Evolutionary conservation across 2,797 vertebrate genomes (phyloP).

Genomic region (Pseudocheirus occidentalis): DNA sequence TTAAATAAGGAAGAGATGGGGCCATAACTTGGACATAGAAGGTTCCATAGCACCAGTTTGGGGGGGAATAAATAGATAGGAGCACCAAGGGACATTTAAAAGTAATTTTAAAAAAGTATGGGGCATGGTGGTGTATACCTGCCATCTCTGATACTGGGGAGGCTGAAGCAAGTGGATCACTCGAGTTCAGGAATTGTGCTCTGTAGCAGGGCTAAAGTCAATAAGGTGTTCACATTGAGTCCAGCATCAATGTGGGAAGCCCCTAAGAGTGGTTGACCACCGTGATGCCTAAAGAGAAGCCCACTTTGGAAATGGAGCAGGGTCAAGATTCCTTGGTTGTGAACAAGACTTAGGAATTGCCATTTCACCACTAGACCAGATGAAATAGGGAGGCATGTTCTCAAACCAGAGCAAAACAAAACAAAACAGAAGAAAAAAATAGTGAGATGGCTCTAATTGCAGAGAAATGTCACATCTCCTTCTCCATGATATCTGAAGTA

Average conservation of each 20-base stretch:
- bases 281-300: background rate
- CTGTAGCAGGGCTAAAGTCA: background rate
- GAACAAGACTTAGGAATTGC: background rate
- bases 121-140: background rate
- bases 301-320: background rate
- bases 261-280: background rate
- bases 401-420: background rate
- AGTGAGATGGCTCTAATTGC: background rate
- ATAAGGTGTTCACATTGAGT: background rate
- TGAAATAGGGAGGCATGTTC: background rate
- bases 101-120: background rate
- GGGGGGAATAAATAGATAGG: background rate
- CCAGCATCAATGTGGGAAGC: background rate
- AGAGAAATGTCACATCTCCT: background rate
- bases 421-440: background rate
- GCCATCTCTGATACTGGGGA: background rate
- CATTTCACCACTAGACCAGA: background rate
- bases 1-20: background rate
- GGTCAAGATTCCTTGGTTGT: background rate
- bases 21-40: background rate
- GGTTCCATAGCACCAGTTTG: background rate
- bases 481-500: background rate
- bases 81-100: background rate
- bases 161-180: background rate
- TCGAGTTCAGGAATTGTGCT: background rate